Evolutionary conservation across 2,888 invertebrate species (phyloP), one percentile per base, ranked within the genome.

Genomic region (Syrista parreyssii): DNA sequence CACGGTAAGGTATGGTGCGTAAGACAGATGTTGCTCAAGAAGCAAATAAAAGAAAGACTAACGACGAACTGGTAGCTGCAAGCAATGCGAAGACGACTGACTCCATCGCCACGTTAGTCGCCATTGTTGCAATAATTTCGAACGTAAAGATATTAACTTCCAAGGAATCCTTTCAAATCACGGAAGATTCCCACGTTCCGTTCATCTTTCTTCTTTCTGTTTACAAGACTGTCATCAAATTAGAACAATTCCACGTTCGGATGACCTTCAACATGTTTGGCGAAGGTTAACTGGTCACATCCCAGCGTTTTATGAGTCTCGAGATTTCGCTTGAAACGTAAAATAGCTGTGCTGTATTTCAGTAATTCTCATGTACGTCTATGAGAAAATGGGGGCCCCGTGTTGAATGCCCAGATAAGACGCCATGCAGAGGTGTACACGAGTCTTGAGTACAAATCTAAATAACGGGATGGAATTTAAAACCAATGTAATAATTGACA

Each of bases 11-110:
- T 77, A 79, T 77, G 79, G 79, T 79, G 83, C 84, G 83, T 84
- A 84, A 85, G 86, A 87, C 87, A 87, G 86, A 87, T 86, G 86
- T 87, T 87, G 85, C 68, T 69, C 74, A 77, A 76, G 77, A 84
- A 76, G 76, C 79, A 83, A 86, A 84, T 83, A 85, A 84, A 84
- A 84, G 75, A 55, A 11, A 73, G 75, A 68, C 34, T 77, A 80
- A 76, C 79, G 79, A 78, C 79, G 77, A 79, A 77, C 78, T 80
- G 83, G 81, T 81, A 80, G 80, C 79, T 55, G 74, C 68, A 80
- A 84, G 79, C 78, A 76, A 75, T 73, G 75, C 79, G 76, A 79
- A 55, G 55, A 55, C 23, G 23, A 55, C 23, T 23, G 55, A 15
- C 55, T 55, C 23, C 23, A 23, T 55, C 23, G 23, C 55, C 9